phyloP scores from a whole-genome alignment of 2,888 invertebrate genomes.

The Scaptomyza tumidula region DNA sequence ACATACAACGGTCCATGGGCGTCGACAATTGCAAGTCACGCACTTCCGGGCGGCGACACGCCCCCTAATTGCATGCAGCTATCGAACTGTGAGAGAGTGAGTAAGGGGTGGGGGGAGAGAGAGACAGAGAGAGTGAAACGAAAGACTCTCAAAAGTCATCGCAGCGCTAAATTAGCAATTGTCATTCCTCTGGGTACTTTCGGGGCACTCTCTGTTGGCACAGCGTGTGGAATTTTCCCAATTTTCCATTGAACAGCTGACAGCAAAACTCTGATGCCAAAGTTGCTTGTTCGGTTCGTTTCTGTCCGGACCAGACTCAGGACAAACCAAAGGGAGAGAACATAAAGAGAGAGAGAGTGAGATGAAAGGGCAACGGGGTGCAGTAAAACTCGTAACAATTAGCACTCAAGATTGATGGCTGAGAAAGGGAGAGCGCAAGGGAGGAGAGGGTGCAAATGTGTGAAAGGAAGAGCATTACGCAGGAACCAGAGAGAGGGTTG shows the following conservation, averaged over 20 bases:
- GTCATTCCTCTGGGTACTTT: constrained; percentile 49
- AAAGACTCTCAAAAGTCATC: constrained; percentile 25
- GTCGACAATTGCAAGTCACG: constrained; percentile 67
- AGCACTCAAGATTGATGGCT: constrained; percentile 74
- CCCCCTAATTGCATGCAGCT: constrained; percentile 62
- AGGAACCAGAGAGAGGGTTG: not conserved
- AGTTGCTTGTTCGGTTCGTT: not conserved
- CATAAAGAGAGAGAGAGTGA: not conserved
- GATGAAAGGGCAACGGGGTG: constrained; percentile 13
- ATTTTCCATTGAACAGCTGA: constrained; percentile 55
- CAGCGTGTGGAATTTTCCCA: constrained; percentile 55
- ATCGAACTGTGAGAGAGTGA: not conserved
- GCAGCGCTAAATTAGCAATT: constrained; percentile 69
- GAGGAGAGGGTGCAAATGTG: constrained; percentile 23
- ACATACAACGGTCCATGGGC: constrained; percentile 29
- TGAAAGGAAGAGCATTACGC: not conserved
- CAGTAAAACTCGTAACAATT: constrained; percentile 70
- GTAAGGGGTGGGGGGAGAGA: not conserved
- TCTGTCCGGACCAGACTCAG: constrained; percentile 27
- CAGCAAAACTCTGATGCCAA: constrained; percentile 19
- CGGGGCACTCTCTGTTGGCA: constrained; percentile 23
- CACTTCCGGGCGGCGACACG: constrained; percentile 71
- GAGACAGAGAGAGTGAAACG: too few species aligned
- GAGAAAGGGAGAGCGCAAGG: constrained; percentile 15
- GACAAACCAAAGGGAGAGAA: not conserved